These are phyloP conservation scores for Hippocampus guttulatus DNA, from an alignment of 2,113 vertebrate genomes.

Conservation along the genomic window DNA sequence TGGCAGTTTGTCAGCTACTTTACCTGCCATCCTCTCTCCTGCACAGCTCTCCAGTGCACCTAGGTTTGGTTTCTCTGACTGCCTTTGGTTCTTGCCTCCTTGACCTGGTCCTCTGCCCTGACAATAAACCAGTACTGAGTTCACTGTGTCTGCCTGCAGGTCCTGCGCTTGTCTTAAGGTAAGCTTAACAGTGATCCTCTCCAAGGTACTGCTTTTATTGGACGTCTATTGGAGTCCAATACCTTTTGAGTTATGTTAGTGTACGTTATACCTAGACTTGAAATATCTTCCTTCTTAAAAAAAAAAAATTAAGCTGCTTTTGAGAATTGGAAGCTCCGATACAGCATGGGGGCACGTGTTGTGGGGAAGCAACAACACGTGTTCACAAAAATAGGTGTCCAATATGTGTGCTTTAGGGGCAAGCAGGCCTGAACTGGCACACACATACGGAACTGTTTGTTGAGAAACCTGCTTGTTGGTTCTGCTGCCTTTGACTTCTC, in stretches of 20 bases:
- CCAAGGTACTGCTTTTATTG: not conserved
- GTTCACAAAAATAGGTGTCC: constrained; percentile 25
- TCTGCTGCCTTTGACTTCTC: constrained; percentile 56
- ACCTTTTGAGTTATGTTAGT: not conserved
- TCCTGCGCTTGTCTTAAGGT: no score
- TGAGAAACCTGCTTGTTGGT: constrained; percentile 58
- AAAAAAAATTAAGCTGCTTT: constrained; percentile 39
- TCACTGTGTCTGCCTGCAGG: no score
- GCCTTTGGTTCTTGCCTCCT: no score
- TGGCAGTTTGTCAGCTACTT: no score
- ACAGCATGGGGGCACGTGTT: constrained; percentile 10
- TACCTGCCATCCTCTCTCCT: no score
- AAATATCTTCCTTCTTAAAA: not conserved
- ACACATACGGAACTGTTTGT: constrained; percentile 29
- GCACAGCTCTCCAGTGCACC: no score
- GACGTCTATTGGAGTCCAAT: no score
- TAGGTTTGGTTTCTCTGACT: no score
- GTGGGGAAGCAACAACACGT: constrained; percentile 32
- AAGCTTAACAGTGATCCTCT: no score
- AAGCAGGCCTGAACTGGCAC: constrained; percentile 1
- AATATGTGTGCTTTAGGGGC: constrained; percentile 21
- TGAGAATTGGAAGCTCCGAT: constrained; percentile 20
- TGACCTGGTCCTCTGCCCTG: no score
- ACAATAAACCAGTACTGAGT: no score
- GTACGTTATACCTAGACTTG: not conserved